Base-by-base conservation (phyloP, 2,888 invertebrate species). In the Xestia xanthographa region DNA sequence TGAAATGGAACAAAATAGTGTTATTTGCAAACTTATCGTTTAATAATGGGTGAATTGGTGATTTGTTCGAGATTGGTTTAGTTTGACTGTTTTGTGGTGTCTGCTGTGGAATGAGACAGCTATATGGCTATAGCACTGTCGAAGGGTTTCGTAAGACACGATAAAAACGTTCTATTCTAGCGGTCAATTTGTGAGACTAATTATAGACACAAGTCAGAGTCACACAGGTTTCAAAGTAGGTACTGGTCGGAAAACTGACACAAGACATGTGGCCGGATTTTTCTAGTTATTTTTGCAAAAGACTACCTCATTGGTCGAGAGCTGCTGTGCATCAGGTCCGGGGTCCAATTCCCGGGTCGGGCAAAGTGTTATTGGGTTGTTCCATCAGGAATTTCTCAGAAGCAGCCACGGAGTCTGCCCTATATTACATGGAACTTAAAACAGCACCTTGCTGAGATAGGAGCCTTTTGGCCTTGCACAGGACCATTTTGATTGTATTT, bases 1-100 rank as follows among this genome's bases (percentile, higher is more conserved):
- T 12, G 12, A 26, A 50, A 66, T 62, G 8, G 41, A 72, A 79
- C 29, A 41, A 75, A 53, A 58, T 79, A 82, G 66, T 72, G 62
- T 70, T 79, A 75, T 76, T n/a, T 75, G 48, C 12, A 65, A 65
- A 53, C 43, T 66, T 75, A 56, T 69, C 56, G 34, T 76, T 72
- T 38, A 56, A 74, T 81, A 63, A 62, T 1, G 43, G 1, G 2
- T 34, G 17, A 53, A 66, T 62, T 29, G 53, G 29, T 74, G 66
- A 68, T 62, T 73, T 56, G 41, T 68, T 41, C n/a, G 66, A 14
- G 48, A 77, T 62, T 72, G 8, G 41, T 72, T 45, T 58, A 43
- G 26, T 41, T 50, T 62, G 43, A 73, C 50, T 38, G 62, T 17
- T 63, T 67, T 83, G 62, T 83, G 29, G 14, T n/a, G 12, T 62